Percentiles rank a stretch among this genome's conserved stretches.
Evolutionary conservation across 2,113 vertebrate species (phyloP).

Genomic region (Bubo scandiacus): DNA sequence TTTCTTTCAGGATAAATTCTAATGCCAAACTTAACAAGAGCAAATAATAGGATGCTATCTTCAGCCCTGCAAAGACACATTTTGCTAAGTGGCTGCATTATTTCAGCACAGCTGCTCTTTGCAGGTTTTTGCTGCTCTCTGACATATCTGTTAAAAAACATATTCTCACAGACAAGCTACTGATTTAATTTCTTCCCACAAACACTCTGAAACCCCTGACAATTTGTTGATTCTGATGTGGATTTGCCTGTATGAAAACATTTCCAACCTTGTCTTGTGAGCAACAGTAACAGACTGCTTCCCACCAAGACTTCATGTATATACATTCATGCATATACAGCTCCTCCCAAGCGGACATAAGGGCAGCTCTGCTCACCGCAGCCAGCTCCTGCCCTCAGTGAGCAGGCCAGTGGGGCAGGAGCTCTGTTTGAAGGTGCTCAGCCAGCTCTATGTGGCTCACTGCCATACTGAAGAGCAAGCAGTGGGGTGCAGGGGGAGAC

Average conservation of each 20-base stretch:
- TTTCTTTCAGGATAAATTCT: background rate
- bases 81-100: background rate
- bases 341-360: background rate
- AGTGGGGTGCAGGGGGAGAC: fast-evolving
- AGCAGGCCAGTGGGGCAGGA: background rate
- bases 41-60: background rate
- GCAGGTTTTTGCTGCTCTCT: background rate
- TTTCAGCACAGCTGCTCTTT: background rate
- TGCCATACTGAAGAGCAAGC: no score
- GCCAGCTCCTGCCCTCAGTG: fast-evolving
- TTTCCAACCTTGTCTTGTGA: background rate
- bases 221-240: background rate
- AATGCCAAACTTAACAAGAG: background rate
- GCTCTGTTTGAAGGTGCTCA: background rate
- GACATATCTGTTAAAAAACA: background rate
- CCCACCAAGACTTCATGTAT: background rate
- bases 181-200: background rate
- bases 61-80: background rate
- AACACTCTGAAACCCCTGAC: background rate
- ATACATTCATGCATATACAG: no score
- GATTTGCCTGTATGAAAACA: background rate
- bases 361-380: background rate
- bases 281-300: background rate
- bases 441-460: background rate
- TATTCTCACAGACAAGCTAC: background rate